Evolutionary conservation across 2,113 vertebrate genomes (phyloP).

Genomic region (Protobothrops flavoviridis): DNA sequence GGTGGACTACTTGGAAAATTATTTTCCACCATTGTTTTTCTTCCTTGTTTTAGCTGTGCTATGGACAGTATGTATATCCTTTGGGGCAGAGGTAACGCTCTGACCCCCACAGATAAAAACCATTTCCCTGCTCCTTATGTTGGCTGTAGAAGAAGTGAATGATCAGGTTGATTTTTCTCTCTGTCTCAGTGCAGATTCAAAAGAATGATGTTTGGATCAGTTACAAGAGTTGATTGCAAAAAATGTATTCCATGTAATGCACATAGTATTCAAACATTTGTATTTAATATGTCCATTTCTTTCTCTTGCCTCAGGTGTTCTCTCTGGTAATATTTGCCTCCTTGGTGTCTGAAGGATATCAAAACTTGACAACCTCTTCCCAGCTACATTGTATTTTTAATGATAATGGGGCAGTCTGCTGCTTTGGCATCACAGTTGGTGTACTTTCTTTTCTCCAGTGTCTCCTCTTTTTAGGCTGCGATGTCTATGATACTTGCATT

Average conservation of each 20-base stretch:
- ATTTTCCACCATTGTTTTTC: background rate
- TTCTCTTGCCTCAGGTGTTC: slow-evolving; percentile 51
- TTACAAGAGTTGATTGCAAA: background rate
- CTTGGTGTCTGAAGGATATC: slow-evolving; percentile 61
- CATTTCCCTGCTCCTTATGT: background rate
- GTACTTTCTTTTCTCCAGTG: slow-evolving; percentile 50
- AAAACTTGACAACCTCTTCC: slow-evolving; percentile 51
- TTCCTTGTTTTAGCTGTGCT: background rate
- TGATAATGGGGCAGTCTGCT: slow-evolving; percentile 48
- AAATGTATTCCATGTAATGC: background rate
- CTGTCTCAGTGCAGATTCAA: background rate
- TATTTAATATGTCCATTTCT: background rate
- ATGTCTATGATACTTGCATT: slow-evolving; percentile 20
- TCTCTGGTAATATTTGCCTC: slow-evolving; percentile 61
- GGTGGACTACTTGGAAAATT: background rate
- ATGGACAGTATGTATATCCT: background rate
- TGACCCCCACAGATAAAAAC: background rate
- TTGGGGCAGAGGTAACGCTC: background rate
- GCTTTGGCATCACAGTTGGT: slow-evolving; percentile 48
- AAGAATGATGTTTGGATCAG: background rate
- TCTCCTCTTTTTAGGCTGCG: slow-evolving; percentile 54
- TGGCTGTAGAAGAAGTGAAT: background rate
- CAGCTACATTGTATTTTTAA: slow-evolving; percentile 61
- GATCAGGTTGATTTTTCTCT: background rate
- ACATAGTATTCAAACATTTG: background rate